Evolutionary conservation across 2,797 vertebrate species (phyloP).

Genomic region (Rhodeus uyekii): DNA sequence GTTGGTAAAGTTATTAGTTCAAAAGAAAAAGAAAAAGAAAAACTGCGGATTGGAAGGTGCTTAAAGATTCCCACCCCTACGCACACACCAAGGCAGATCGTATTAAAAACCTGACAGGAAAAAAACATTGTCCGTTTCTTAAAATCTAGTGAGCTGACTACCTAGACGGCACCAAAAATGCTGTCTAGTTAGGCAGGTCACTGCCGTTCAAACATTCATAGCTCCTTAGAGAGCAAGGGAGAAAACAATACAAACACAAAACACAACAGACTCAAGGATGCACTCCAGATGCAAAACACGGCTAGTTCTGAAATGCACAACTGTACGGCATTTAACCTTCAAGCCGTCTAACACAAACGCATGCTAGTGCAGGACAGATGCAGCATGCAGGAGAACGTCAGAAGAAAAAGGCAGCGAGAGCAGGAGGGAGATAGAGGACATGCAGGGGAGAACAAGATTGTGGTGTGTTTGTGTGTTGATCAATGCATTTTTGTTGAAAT

Average conservation of each 20-base stretch:
- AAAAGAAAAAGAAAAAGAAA: background rate
- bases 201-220: conserved; percentile 40
- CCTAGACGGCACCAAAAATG: background rate
- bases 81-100: background rate
- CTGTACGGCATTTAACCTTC: background rate
- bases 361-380: conserved; percentile 49
- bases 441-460: conserved; percentile 26
- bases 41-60: too few species aligned
- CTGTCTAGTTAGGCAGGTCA: conserved; percentile 13
- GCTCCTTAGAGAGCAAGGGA: conserved; percentile 31
- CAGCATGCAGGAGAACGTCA: conserved; percentile 74
- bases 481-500: conserved; percentile 32
- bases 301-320: conserved; percentile 8
- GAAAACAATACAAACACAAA: conserved; percentile 48
- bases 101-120: background rate
- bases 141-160: conserved; percentile 9
- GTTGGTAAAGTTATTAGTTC: too few species aligned
- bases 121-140: background rate
- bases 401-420: conserved; percentile 49
- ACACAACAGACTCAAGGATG: conserved; percentile 20
- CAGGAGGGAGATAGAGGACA: background rate
- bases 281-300: background rate
- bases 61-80: background rate
- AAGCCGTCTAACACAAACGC: conserved; percentile 11
- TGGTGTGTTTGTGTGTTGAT: conserved; percentile 47